These are phyloP conservation scores for Phenganax marumi DNA, from an alignment of 92 coral and sea anemone species.

Conservation along the genomic window DNA sequence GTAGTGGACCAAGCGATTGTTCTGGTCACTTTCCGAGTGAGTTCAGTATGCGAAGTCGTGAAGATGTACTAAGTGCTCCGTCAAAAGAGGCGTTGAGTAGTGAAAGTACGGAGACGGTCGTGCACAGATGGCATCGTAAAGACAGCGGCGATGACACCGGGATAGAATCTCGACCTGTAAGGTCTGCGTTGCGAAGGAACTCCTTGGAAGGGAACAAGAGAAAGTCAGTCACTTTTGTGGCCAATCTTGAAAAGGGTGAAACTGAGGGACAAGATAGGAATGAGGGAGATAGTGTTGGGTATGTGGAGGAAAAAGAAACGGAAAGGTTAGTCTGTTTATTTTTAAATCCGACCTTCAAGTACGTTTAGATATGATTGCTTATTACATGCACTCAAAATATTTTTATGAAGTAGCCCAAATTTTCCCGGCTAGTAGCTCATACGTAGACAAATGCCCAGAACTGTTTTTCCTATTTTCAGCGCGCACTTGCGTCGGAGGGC, in stretches of 20 bases:
- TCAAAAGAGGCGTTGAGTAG: background rate
- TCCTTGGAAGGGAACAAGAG: constrained; percentile 23
- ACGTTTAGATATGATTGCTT: too few relatives aligned
- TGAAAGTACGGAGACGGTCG: constrained; percentile 26
- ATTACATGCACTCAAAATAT: too few relatives aligned
- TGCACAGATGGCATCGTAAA: constrained; percentile 17
- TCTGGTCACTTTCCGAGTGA: constrained; percentile 9
- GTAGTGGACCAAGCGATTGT: background rate
- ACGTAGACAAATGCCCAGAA: background rate
- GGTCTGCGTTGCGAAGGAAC: constrained; percentile 34
- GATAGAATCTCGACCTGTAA: constrained; percentile 10
- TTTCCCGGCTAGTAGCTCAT: too few relatives aligned
- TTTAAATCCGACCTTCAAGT: too few relatives aligned
- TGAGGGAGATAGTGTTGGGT: background rate
- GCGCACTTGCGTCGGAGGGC: constrained; percentile 42
- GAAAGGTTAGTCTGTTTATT: constrained; percentile 17
- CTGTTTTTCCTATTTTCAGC: background rate
- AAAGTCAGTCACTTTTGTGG: constrained; percentile 36
- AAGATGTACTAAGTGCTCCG: background rate
- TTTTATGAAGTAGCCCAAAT: too few relatives aligned
- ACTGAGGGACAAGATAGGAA: constrained; percentile 19
- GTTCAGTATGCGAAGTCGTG: background rate
- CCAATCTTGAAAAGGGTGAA: constrained; percentile 15
- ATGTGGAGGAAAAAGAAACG: constrained; percentile 1
- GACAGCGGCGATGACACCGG: background rate